Evolutionary conservation across 1,140 invertebrate species (phyloP).

Genomic region (Calliphora vicina): DNA sequence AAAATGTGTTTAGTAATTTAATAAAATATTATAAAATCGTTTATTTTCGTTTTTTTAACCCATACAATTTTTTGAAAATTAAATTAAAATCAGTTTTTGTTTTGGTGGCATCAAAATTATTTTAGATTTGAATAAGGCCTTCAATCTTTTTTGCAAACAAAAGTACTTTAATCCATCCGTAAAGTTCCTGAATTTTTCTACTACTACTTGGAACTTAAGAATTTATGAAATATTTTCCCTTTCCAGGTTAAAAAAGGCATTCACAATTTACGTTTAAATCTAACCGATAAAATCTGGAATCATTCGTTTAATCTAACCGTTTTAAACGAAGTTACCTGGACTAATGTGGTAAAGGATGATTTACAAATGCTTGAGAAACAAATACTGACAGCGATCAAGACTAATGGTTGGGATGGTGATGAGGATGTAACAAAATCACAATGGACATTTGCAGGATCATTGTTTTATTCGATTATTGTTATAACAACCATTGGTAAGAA

Average conservation of each 20-base stretch:
- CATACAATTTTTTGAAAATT: too few relatives aligned
- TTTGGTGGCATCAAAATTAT: too few relatives aligned
- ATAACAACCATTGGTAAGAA: conserved; percentile 94
- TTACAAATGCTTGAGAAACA: conserved; percentile 78
- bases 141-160: too few relatives aligned
- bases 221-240: neutral
- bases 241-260: conserved; percentile 81
- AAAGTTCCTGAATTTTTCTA: too few relatives aligned
- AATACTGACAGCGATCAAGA: conserved; percentile 83
- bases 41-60: too few relatives aligned
- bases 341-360: conserved; percentile 54
- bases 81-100: too few relatives aligned
- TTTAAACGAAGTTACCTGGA: conserved; percentile 54
- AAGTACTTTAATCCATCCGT: too few relatives aligned
- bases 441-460: conserved; percentile 89
- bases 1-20: too few relatives aligned
- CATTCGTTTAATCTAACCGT: conserved; percentile 69
- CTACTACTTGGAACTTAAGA: too few relatives aligned
- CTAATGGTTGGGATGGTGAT: conserved; percentile 90
- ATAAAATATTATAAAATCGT: too few relatives aligned
- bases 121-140: too few relatives aligned
- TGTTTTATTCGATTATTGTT: conserved; percentile 97
- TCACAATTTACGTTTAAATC: conserved; percentile 73
- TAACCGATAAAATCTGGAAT: conserved; percentile 81
- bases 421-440: conserved; percentile 79